Evolutionary conservation across 2,113 vertebrate genomes (phyloP).

Genomic region (Aspidoscelis tigris): DNA sequence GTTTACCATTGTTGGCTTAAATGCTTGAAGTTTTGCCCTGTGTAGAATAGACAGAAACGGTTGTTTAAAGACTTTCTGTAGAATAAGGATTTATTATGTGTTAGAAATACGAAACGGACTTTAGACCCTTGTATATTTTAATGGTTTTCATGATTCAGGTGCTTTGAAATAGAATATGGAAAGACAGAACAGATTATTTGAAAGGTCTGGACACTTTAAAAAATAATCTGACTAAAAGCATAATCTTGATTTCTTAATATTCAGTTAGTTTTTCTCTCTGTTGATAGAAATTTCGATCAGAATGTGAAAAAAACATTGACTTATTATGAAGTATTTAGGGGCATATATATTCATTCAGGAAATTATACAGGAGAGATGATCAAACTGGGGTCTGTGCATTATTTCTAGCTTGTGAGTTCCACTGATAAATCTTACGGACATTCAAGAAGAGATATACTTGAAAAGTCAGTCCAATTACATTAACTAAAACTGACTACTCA

Average conservation of each 20-base stretch:
- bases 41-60: background rate
- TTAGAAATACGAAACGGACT: background rate
- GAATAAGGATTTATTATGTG: background rate
- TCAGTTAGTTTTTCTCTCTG: background rate
- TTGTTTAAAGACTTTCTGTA: background rate
- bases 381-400: no score
- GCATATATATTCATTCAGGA: no score
- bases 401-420: no score
- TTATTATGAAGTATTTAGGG: background rate
- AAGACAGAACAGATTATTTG: background rate
- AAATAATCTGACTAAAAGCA: background rate
- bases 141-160: background rate
- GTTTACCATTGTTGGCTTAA: slow-evolving; percentile 5
- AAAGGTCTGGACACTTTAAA: background rate
- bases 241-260: slow-evolving; percentile 1
- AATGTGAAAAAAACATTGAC: background rate
- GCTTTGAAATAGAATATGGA: background rate
- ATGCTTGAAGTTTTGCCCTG: background rate
- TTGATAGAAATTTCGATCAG: background rate
- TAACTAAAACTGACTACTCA: no score
- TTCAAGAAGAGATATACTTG: no score
- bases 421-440: no score
- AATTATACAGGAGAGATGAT: no score
- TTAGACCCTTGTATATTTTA: background rate
- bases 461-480: no score